Conservation (phyloP, 2,888 invertebrate species). For the Hemaris fuciformis region DNA sequence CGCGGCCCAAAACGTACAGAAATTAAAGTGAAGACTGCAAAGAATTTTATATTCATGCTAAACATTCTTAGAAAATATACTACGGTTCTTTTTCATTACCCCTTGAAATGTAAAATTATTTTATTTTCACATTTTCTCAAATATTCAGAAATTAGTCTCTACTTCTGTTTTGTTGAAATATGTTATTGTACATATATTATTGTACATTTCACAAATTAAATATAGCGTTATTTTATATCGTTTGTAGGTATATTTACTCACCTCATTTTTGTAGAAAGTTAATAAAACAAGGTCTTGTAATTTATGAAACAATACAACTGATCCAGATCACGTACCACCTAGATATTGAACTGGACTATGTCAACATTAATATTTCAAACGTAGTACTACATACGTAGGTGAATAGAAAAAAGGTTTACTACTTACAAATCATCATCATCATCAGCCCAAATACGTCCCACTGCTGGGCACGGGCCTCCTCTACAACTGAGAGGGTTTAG, state of each 20-base stretch:
- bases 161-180: no score
- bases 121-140: neutral
- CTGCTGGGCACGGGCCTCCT: no score
- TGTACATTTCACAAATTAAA: neutral
- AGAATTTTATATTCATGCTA: neutral
- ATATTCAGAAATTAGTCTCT: neutral
- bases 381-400: neutral
- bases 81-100: no score
- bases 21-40: neutral
- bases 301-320: constrained; percentile 5
- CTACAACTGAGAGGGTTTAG: no score
- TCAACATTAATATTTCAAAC: constrained; percentile 4
- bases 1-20: neutral
- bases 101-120: neutral
- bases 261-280: neutral
- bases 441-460: no score
- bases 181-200: neutral
- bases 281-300: constrained; percentile 3
- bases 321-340: constrained; percentile 8
- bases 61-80: neutral
- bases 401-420: neutral
- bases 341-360: constrained; percentile 7
- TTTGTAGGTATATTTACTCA: neutral
- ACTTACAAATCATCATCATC: no score
- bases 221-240: neutral